Conservation (phyloP, 2,797 vertebrate genomes). For the Acestrorhynchus altus region DNA sequence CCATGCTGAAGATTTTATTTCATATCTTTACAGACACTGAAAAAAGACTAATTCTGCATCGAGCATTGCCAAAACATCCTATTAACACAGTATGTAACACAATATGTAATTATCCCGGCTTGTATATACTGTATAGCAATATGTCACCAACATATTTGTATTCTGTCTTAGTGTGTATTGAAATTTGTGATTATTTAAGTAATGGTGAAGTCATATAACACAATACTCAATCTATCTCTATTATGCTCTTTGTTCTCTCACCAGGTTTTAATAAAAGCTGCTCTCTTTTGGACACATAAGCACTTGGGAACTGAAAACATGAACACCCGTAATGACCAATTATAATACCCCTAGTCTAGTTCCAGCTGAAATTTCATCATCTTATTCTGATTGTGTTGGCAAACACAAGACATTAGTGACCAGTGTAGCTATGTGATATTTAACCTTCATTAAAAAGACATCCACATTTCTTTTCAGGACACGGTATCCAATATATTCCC, state of each 20-base stretch:
- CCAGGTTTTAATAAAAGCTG: conserved; percentile 37
- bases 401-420: conserved; percentile 8
- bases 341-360: conserved; percentile 4
- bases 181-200: not conserved
- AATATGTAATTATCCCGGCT: not conserved
- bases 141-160: not conserved
- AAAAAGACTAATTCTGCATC: no score
- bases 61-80: no score
- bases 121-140: not conserved
- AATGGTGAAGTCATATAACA: conserved; percentile 4
- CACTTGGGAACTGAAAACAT: conserved; percentile 15
- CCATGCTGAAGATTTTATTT: no score
- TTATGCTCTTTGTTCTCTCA: conserved; percentile 19
- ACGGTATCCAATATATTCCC: conserved; percentile 18
- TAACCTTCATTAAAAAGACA: conserved; percentile 41
- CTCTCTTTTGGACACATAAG: not conserved
- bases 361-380: conserved; percentile 24
- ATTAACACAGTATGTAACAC: no score
- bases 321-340: conserved; percentile 27
- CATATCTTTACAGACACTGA: no score
- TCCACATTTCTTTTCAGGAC: conserved; percentile 29
- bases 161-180: not conserved
- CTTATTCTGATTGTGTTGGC: not conserved
- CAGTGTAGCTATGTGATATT: conserved; percentile 28
- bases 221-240: conserved; percentile 6